These are phyloP conservation scores for Conchocele bisecta DNA, from an alignment of 2,888 invertebrate species.

Conservation along the genomic window DNA sequence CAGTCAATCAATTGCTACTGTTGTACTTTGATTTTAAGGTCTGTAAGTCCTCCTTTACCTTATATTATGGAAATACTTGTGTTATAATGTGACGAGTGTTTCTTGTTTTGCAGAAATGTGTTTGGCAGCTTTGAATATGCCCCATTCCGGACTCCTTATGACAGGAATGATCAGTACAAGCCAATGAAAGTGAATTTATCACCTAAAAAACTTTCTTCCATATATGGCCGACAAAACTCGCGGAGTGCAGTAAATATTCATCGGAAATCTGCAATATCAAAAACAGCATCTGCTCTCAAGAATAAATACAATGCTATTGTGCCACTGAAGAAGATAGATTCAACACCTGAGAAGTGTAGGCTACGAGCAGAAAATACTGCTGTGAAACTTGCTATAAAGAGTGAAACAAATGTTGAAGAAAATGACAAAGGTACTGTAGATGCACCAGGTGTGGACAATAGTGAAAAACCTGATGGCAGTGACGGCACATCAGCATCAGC, in stretches of 20 bases:
- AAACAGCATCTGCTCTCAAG: conserved; percentile 75
- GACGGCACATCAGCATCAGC: not conserved
- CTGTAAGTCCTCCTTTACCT: too few species aligned
- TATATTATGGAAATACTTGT: not conserved
- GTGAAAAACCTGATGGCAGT: too few species aligned
- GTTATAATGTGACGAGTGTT: not conserved
- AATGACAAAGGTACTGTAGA: not conserved
- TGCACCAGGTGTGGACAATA: too few species aligned
- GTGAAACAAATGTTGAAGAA: not conserved
- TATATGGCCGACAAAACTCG: not conserved
- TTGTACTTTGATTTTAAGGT: too few species aligned
- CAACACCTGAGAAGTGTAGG: conserved; percentile 10
- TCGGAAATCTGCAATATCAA: conserved; percentile 55
- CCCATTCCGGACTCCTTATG: conserved; percentile 88
- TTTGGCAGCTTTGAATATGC: conserved; percentile 90
- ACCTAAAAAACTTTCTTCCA: conserved; percentile 10
- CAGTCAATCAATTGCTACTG: too few species aligned
- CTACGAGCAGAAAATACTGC: not conserved
- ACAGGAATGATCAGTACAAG: conserved; percentile 62
- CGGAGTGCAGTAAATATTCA: not conserved
- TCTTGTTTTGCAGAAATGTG: conserved; percentile 83
- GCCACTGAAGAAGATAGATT: conserved; percentile 37
- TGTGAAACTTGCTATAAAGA: not conserved
- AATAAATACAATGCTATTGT: conserved; percentile 72
- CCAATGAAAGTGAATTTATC: conserved; percentile 49